Base-by-base conservation (phyloP, 2,888 invertebrate species). In the Eupsilia transversa region DNA sequence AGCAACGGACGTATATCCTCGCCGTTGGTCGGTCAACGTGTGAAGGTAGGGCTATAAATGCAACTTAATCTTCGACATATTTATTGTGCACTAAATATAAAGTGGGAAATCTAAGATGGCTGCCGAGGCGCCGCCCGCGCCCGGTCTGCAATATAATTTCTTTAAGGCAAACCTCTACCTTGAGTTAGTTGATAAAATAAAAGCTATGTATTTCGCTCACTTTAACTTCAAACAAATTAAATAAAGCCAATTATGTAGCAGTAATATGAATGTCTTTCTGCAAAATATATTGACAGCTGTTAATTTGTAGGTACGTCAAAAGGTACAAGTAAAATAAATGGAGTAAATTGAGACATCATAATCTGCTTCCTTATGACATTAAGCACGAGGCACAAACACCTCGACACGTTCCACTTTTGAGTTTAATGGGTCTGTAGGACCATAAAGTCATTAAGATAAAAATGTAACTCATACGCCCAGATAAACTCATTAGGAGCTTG, bases 21-120 rank as follows among this genome's bases (percentile, higher is more conserved):
- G 30, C 33, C 54, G 30, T 43, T 46, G 57, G 61, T 56, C 83
- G 65, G 71, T 63, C 35, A 69, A 76, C 54, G 54, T 49, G 83
- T 72, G 65, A 72, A 79, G 74, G 68, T 71, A 72, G 52, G 60
- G 75, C 72, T 82, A 61, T 86, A 86, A 82, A 80, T 77, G 83
- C 79, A 85, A 86, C 83, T 79, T 86, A 86, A 83, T 86, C 82
- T 82, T 74, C 74, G 82, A 85, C 85, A 84, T 85, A 82, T 86
- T 86, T 86, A 85, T 84, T 77, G 79, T 78, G 79, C 77, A 83
- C 86, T 86, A 86, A 86, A 86, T 86, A 84, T 86, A 82, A 85
- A 86, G 77, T 77, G 77, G 77, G 77, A 86, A 82, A 78, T 80
- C 79, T 79, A 84, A 84, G 77, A 77, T 80, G 85, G 86, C 74